A percentile compares a stretch with the other conserved stretches of the same genome.
These are phyloP conservation scores for Acanthornis magna DNA, from an alignment of 2,797 vertebrate species.

Conservation along the genomic window DNA sequence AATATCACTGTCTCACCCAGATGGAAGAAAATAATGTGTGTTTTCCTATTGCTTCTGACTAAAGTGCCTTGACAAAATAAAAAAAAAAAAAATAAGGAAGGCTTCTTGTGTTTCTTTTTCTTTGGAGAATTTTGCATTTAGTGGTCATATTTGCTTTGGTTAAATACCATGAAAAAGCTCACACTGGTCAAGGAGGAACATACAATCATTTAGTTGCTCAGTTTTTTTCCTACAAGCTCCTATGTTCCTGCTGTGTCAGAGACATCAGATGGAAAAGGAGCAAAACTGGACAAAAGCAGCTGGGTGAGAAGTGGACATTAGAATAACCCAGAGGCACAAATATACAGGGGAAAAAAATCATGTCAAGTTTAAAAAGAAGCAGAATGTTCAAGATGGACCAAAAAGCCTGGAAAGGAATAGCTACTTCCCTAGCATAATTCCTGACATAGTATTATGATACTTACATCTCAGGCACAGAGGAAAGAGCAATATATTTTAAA, in stretches of 20 bases:
- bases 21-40: neutral
- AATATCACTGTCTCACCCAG: neutral
- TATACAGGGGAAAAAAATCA: neutral
- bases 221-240: neutral
- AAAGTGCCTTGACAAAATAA: neutral
- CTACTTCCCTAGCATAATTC: neutral
- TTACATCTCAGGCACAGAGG: neutral
- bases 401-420: neutral
- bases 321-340: neutral
- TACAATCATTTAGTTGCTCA: neutral
- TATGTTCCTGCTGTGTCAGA: neutral
- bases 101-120: neutral
- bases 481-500: neutral
- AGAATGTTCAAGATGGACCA: neutral
- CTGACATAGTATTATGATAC: neutral
- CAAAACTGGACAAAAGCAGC: neutral
- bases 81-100: neutral
- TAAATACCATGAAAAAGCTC: neutral
- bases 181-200: fast-evolving
- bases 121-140: neutral
- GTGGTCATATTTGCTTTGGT: neutral
- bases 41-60: neutral
- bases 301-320: neutral
- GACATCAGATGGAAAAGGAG: neutral
- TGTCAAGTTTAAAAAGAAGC: neutral